phyloP scores from a whole-genome alignment of 1,140 invertebrate genomes.

The Amphibalanus amphitrite region DNA sequence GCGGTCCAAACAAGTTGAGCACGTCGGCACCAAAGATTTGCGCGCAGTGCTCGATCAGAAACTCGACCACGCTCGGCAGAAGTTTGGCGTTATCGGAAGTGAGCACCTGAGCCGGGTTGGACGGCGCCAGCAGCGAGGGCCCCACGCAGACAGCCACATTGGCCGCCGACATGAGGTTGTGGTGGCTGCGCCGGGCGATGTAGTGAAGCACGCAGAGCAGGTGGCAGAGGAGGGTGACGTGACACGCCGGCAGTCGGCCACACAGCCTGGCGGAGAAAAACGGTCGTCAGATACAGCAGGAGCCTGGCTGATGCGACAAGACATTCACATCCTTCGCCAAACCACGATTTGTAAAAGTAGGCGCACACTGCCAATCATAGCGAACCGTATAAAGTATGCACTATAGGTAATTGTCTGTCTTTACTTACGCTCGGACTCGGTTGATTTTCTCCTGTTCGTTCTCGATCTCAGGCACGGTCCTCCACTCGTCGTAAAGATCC shows the following conservation, averaged over 20 bases:
- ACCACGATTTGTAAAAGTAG: no score
- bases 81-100: constrained; percentile 20
- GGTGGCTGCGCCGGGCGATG: constrained; percentile 51
- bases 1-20: constrained; percentile 47
- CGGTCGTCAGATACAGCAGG: no score
- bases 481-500: constrained; percentile 41
- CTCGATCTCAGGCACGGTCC: constrained; percentile 36
- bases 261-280: constrained; percentile 34
- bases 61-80: constrained; percentile 54
- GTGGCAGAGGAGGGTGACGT: constrained; percentile 54
- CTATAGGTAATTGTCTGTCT: no score
- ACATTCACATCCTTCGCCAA: no score
- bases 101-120: constrained; percentile 20
- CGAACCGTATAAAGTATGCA: no score
- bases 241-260: constrained; percentile 47
- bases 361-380: no score
- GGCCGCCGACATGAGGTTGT: constrained; percentile 69
- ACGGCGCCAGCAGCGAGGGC: constrained; percentile 58
- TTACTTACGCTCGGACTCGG: constrained; percentile 30
- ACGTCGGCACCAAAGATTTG: constrained; percentile 52
- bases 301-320: no score
- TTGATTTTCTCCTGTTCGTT: constrained; percentile 28
- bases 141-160: constrained; percentile 76
- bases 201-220: constrained; percentile 64
- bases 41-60: constrained; percentile 58